Evolutionary conservation across 2,888 invertebrate species (phyloP), one percentile per base, ranked within the genome.

Genomic region (Diplolepis rosae): DNA sequence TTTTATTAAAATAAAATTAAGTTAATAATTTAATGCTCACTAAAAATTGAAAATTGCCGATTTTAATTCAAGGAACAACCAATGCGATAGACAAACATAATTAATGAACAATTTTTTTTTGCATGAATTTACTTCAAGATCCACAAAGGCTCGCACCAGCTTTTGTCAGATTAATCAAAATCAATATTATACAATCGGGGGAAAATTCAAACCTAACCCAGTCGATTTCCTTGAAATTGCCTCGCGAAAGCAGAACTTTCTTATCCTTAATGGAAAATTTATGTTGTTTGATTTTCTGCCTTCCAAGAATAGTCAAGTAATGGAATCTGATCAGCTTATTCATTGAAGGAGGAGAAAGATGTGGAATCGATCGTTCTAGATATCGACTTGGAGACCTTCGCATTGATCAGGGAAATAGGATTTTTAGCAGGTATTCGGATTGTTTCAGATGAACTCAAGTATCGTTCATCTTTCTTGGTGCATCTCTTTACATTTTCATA

Each of bases 301-400:
- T n/a, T n/a, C 2, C 18, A 7, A 18, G 11, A 35, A 42, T 42
- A 27, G 28, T 5, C 13, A 11, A 11, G 39, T 54, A 50, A 69
- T 69, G 66, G 13, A 39, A 39, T 39, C n/a, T n/a, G n/a, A n/a
- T n/a, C 35, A 13, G 35, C 13, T 39, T 39, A 39, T 39, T 1
- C 35, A 39, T 39, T 42, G 0, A 18, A 45, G 45, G 32, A 32
- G 69, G 69, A 35, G 39, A 70, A 48, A 15, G 65, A 72, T 73
- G 2, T 45, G 7, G 45, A 7, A 45, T 42, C 18, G 45, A 45
- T 45, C 70, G 72, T 18, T 76, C 65, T 70, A 77, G 54, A 76
- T 73, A 81, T 80, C 79, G 75, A 78, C 70, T 50, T 66, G 45
- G 65, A 35, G 72, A 78, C 70, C 70, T 70, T 71, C 69, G 45